Evolutionary conservation across 1,140 invertebrate species (phyloP).

Genomic region (Himalopsyche phryganea): DNA sequence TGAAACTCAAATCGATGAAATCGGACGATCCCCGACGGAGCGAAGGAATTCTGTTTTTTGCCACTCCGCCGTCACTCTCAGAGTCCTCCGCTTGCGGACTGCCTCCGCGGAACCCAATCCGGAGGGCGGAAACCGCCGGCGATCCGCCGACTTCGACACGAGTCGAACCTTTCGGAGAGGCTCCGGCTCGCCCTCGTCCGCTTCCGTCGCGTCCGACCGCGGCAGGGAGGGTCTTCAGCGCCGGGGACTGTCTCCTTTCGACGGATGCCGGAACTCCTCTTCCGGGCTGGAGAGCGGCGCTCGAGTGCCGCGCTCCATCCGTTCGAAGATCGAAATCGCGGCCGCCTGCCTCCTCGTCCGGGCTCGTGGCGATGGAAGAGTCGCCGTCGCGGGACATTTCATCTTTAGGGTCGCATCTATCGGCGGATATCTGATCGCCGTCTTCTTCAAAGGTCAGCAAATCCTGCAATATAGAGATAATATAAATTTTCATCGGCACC

Average conservation of each 20-base stretch:
- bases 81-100: conserved; percentile 29
- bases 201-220: conserved; percentile 41
- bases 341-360: conserved; percentile 40
- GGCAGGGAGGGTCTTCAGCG: conserved; percentile 39
- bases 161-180: conserved; percentile 25
- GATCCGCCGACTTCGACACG: conserved; percentile 20
- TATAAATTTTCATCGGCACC: too few species aligned
- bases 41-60: conserved; percentile 34
- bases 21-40: conserved; percentile 48
- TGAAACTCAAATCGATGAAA: conserved; percentile 56
- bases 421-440: conserved; percentile 44
- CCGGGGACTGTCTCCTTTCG: conserved; percentile 20
- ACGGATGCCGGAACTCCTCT: conserved; percentile 38
- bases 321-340: conserved; percentile 42
- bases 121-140: conserved; percentile 16
- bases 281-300: conserved; percentile 37
- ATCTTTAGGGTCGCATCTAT: conserved; percentile 39
- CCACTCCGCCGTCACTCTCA: conserved; percentile 26
- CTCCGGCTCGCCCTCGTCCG: conserved; percentile 25
- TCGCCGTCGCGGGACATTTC: conserved; percentile 48
- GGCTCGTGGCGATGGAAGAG: conserved; percentile 44
- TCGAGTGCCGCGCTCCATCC: too few species aligned
- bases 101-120: conserved; percentile 16
- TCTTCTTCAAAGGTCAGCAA: conserved; percentile 49
- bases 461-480: conserved; percentile 37